Conservation (phyloP, 2,797 vertebrate genomes). For the Glyptemys insculpta region DNA sequence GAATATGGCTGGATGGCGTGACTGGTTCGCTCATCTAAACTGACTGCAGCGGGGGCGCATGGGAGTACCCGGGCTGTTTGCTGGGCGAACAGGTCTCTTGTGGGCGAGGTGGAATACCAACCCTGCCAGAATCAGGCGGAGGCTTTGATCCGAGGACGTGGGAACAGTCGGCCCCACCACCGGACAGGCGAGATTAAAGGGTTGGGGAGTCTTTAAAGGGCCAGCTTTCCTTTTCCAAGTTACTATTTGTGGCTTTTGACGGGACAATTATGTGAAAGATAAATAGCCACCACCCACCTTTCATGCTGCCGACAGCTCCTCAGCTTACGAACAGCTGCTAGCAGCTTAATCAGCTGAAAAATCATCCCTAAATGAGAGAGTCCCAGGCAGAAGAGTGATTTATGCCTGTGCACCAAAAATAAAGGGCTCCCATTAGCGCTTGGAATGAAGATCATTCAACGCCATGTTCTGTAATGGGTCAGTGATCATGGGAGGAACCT, state of each 20-base stretch:
- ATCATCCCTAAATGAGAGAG: not conserved
- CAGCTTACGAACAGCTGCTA: constrained; percentile 60
- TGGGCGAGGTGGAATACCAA: constrained; percentile 71
- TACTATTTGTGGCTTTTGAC: not conserved
- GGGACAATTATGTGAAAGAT: constrained; percentile 5
- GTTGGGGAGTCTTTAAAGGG: constrained; percentile 38
- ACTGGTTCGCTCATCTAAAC: constrained; percentile 31
- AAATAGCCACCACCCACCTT: constrained; percentile 48
- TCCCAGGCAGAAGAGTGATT: not conserved
- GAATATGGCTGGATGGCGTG: constrained; percentile 61
- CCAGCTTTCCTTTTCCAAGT: not conserved
- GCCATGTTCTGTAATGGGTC: not conserved
- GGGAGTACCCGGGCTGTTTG: constrained; percentile 48
- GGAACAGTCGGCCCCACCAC: constrained; percentile 51
- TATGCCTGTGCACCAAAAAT: not conserved
- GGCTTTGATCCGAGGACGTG: constrained; percentile 33
- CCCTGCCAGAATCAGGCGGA: constrained; percentile 23
- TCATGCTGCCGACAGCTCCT: constrained; percentile 38
- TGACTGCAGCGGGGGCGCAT: constrained; percentile 19
- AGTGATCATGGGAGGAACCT: not conserved
- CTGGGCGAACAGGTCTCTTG: constrained; percentile 64
- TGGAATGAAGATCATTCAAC: rapidly evolving
- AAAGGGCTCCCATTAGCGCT: rapidly evolving
- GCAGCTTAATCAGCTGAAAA: constrained; percentile 37
- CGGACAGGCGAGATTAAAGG: constrained; percentile 7